Evolutionary conservation across 2,113 vertebrate genomes (phyloP), one percentile per base, ranked within the genome.

Genomic region (Nycticorax nycticorax): DNA sequence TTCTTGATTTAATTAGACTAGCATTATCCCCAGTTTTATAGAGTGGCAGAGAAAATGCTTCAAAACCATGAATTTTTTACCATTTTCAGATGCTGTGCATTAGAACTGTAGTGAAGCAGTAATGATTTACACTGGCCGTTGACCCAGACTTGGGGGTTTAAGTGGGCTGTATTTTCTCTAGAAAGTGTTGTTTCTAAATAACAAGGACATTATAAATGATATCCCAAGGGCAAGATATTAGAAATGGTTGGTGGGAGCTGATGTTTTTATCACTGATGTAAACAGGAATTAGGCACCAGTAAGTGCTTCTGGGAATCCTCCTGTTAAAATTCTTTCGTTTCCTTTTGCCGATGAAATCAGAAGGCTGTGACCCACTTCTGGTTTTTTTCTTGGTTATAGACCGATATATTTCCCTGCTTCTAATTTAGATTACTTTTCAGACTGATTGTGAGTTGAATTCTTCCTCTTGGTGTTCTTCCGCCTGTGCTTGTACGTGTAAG

Each of bases 171-270:
- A 92, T 96, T 97, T 94, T 96, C 86, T 82, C 66, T 85, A 79
- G 85, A 71, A 93, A 82, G 48, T 73, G 77, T 77, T 88, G 76
- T 93, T 97, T 93, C 91, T 95, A 95, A 92, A 95, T 89, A 95
- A 95, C 84, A 89, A 92, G 86, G 75, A 82, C 94, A 82, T 94
- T 93, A 95, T 89, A 89, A 95, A 94, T 91, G 26, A 82, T 94
- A 94, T 95, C 96, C 91, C 92, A 93, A 87, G 95, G 96, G 91
- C 73, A 87, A 87, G 86, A 91, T 96, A 93, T 91, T 95, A 68
- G 66, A 85, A 97, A 94, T 85, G 77, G 53, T 60, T 75, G 77
- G 66, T 95, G 53, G 73, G 69, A 92, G 62, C 48, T 89, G 76
- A 78, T 93, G 53, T 84, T 94, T 92, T 96, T 86, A 75, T 81